Base-by-base conservation (phyloP, 1,140 invertebrate genomes). In the Melitaea cinxia region DNA sequence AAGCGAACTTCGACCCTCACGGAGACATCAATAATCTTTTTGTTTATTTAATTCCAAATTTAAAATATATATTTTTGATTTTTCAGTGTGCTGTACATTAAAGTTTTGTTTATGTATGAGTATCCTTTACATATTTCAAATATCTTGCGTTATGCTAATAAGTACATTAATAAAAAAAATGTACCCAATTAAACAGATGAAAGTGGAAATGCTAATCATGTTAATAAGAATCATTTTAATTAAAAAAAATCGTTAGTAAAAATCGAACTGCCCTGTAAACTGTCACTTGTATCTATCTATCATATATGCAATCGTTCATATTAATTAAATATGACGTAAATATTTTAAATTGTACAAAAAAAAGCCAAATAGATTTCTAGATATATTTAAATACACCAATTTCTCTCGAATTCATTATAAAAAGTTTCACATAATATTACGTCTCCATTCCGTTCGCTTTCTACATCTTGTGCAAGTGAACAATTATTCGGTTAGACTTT, bases 381-480 rank as follows among this genome's bases (percentile, higher is more conserved):
- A 1, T 37, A 39, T 12, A 23, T 37, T 19, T 9, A 54, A 53
- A 30, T 12, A 47, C 7, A 37, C 24, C 21, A 49, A n/a, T 49
- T 49, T 26, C 39, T 58, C 19, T 58, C 37, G 19, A 35, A 21
- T 50, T 65, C 49, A 65, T 59, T 45, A 52, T 60, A 24, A 68
- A 68, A 59, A 68, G 55, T 60, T 62, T 60, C 65, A 68, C 39
- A 68, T 49, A 67, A 62, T 59, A 50, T 66, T 61, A 70, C 68
- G 72, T 72, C 78, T 83, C 79, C 70, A 74, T 52, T 67, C 63
- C 63, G 64, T 63, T 75, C 76, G 59, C 72, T 86, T 85, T 86
- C 79, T 75, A 77, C 71, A 76, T 80, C 81, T 89, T 85, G 79
- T 80, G 78, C 73, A 88, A 86, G 79, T 86, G 81, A 75, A 78